Evolutionary conservation across 1,140 invertebrate species (phyloP), one percentile per base, ranked within the genome.

Genomic region (Neodiprion fabricii): DNA sequence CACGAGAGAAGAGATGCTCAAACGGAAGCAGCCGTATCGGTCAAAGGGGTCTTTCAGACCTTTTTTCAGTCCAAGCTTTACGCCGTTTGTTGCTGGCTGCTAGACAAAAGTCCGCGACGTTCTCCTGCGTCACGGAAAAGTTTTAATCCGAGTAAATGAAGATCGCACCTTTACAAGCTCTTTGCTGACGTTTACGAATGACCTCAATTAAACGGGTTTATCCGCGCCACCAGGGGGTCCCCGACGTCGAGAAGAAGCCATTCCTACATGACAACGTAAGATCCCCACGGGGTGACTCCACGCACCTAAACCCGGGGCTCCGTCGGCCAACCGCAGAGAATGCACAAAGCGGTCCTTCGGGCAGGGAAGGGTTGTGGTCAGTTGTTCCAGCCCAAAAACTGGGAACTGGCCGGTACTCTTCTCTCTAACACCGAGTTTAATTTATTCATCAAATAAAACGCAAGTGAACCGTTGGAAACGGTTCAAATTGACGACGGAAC

Each of bases 181-280:
- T 21, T 66, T 48, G 74, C 71, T 23, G 77, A 77, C 77, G 68
- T 72, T 76, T 79, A 76, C 81, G 78, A 81, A 84, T 79, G 80
- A 81, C 83, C 82, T 85, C 84, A 83, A 85, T 86, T 85, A 85
- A 87, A 87, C 85, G 81, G 81, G 85, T 86, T 87, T 86, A 81
- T 82, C 75, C 73, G 71, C 77, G 72, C 80, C 83, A 70, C 79
- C 82, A 78, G 85, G 85, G 84, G 85, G 84, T 79, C 80, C 72
- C n/a, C n/a, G 11, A 14, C 53, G 53, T 61, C 53, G 53, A 61
- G 53, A 17, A 61, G 28, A 1, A 40, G 11, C 53, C 8, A 61
- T 61, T 40, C 28, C 11, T 61, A 61, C 53, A 61, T 11, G 53
- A 61, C 53, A 61, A 61, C 53, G 53, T 14, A 17, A 61, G 11